Evolutionary conservation across 1,140 invertebrate genomes (phyloP).

Genomic region (Microplitis demolitor): DNA sequence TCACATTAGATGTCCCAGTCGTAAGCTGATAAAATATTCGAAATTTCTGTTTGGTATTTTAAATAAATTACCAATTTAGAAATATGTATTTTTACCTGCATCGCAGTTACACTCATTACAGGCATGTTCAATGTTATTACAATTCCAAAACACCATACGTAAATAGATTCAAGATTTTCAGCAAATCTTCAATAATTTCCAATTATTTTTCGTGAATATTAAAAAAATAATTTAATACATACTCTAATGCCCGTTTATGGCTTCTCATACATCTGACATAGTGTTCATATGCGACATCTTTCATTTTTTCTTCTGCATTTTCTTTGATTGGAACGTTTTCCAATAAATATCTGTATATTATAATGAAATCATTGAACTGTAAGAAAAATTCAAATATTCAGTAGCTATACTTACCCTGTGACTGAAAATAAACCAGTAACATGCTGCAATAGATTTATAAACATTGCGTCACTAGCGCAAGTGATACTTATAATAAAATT

Average conservation of each 20-base stretch:
- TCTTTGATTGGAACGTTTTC: conserved; percentile 1
- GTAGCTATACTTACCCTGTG: conserved; percentile 18
- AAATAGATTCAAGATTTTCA: background rate
- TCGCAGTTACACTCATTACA: conserved; percentile 2
- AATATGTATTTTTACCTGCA: background rate
- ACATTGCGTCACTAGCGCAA: background rate
- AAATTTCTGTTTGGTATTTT: background rate
- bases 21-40: background rate
- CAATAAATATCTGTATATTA: background rate
- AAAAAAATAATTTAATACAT: background rate
- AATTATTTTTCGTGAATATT: background rate
- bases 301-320: background rate
- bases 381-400: background rate
- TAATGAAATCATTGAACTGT: background rate
- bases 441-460: conserved; percentile 14
- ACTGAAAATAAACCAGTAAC: conserved; percentile 15
- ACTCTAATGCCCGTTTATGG: conserved; percentile 14
- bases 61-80: background rate
- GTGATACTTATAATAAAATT: background rate
- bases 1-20: background rate
- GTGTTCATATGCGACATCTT: conserved; percentile 4
- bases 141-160: background rate
- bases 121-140: background rate
- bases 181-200: background rate
- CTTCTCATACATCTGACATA: conserved; percentile 1